Percentiles rank a stretch among this genome's conserved stretches.
phyloP scores from a whole-genome alignment of 2,888 invertebrate species.

The Lycophotia porphyrea region DNA sequence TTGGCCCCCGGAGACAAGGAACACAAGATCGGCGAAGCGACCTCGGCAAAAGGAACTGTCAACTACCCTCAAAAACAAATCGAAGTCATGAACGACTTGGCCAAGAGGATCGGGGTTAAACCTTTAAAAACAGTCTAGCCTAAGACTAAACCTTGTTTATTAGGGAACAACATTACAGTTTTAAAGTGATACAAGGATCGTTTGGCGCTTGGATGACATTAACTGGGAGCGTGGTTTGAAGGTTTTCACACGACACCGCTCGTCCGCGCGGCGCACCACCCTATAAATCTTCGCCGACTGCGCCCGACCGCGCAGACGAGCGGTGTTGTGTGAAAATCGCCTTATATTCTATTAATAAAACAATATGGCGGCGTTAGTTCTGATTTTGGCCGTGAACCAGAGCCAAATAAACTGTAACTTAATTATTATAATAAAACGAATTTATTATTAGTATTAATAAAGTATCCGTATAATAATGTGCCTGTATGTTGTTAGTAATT shows the following conservation, averaged over 20 bases:
- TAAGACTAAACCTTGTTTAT: neutral
- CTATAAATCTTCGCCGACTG: neutral
- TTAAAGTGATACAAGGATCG: neutral
- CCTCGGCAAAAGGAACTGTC: constrained; percentile 93
- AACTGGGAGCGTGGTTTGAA: neutral
- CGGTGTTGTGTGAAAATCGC: neutral
- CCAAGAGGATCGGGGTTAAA: constrained; percentile 89
- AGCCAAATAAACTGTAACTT: neutral
- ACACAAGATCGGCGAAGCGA: constrained; percentile 91
- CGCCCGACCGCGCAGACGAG: neutral
- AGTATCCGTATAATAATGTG: neutral
- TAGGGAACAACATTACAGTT: neutral
- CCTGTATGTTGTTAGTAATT: neutral
- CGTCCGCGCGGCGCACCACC: neutral
- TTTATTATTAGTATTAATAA: constrained; percentile 1
- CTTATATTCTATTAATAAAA: neutral
- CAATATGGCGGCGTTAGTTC: neutral
- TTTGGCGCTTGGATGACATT: neutral
- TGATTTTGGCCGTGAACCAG: neutral
- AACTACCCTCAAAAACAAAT: constrained; percentile 95
- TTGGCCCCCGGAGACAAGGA: constrained; percentile 97
- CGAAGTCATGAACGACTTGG: constrained; percentile 90
- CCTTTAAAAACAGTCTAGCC: constrained; percentile 72
- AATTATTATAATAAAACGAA: neutral
- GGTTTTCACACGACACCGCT: neutral